These are phyloP conservation scores for Halichondria panicea DNA, from an alignment of 37 sponge, comb jelly and placozoan species.

Conservation along the genomic window DNA sequence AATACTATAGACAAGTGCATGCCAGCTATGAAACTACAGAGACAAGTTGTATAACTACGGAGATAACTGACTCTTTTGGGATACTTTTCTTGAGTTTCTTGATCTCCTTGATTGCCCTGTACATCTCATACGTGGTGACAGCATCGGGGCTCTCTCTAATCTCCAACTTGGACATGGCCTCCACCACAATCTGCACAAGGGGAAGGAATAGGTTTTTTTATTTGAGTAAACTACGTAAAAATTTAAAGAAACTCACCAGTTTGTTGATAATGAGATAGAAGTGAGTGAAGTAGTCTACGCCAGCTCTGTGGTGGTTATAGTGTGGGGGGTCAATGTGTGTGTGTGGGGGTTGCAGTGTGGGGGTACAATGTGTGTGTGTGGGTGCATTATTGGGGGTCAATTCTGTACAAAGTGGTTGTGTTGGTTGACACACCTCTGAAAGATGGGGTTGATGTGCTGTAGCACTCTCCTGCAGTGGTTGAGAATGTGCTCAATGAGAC, in stretches of 20 bases:
- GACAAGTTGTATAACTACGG: no score
- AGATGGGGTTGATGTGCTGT: conserved; percentile 11
- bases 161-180: not conserved
- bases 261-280: conserved; percentile 39
- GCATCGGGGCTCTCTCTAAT: not conserved
- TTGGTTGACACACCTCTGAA: conserved; percentile 34
- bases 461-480: conserved; percentile 6
- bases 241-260: no score
- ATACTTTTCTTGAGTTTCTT: not conserved
- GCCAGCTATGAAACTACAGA: no score
- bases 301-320: not conserved
- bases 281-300: conserved; percentile 31
- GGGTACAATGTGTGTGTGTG: no score
- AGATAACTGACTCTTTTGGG: no score
- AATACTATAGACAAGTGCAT: no score
- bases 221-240: no score
- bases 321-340: not conserved
- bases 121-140: conserved; percentile 1
- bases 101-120: not conserved
- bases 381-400: no score
- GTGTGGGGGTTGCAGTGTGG: no score
- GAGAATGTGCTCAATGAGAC: conserved; percentile 14
- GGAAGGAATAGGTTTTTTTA: no score
- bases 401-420: no score
- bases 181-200: not conserved